Evolutionary conservation across 2,888 invertebrate species (phyloP).

Genomic region (Spicauda simplicius): DNA sequence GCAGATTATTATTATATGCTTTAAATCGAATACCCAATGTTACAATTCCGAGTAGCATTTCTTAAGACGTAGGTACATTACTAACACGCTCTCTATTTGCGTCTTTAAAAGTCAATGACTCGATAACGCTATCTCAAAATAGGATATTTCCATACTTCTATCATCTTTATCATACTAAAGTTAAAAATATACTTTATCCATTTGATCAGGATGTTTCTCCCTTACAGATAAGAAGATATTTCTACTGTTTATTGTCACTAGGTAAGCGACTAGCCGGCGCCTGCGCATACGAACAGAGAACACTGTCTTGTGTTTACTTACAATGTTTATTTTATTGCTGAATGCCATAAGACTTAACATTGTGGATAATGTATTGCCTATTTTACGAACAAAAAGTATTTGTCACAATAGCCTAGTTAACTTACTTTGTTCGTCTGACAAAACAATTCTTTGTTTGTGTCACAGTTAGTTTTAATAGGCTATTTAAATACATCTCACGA

Average conservation of each 20-base stretch:
- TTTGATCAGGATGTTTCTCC: conserved; percentile 14
- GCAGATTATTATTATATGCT: neutral
- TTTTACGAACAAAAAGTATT: conserved; percentile 7
- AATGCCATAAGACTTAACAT: conserved; percentile 40
- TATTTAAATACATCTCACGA: no score
- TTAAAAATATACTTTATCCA: conserved; percentile 12
- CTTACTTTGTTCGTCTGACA: neutral
- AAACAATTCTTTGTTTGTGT: neutral
- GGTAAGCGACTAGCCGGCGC: conserved; percentile 54
- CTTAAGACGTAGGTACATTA: neutral
- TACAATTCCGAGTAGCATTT: no score
- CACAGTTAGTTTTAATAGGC: no score
- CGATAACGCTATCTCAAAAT: conserved; percentile 1
- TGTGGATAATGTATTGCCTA: conserved; percentile 26
- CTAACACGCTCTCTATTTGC: neutral
- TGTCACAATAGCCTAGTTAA: neutral
- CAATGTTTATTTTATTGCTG: conserved; percentile 48
- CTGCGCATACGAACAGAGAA: conserved; percentile 50
- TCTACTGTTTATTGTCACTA: conserved; percentile 46
- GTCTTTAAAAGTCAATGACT: neutral
- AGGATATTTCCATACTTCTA: neutral
- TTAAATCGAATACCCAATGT: neutral
- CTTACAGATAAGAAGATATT: conserved; percentile 40
- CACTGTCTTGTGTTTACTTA: conserved; percentile 51
- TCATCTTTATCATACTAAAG: conserved; percentile 1